Percentiles rank a stretch among this genome's conserved stretches.
These are phyloP conservation scores for Atta texana DNA, from an alignment of 1,140 invertebrate genomes.

Conservation along the genomic window DNA sequence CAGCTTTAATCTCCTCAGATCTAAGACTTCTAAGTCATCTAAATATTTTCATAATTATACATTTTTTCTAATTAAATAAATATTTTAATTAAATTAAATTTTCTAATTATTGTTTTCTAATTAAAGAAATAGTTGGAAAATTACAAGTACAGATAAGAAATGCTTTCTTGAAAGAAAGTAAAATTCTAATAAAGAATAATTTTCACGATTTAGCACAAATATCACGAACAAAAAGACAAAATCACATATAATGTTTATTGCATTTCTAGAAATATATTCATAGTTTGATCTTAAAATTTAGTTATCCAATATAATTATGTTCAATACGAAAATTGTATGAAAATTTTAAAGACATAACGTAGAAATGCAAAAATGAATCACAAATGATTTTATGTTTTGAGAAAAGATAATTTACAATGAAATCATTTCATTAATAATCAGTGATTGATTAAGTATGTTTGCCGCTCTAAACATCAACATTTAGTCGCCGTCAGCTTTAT, in stretches of 20 bases:
- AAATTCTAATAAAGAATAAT: background rate
- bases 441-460: too few relatives aligned
- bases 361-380: background rate
- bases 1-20: conserved; percentile 5
- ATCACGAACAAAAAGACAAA: background rate
- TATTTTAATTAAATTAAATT: too few relatives aligned
- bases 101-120: background rate
- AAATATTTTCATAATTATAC: conserved; percentile 7
- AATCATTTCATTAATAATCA: background rate
- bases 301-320: background rate
- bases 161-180: background rate
- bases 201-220: background rate
- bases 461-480: too few relatives aligned
- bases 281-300: background rate
- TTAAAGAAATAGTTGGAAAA: background rate
- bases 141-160: background rate
- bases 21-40: background rate
- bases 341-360: background rate
- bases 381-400: background rate
- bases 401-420: background rate
- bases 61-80: background rate
- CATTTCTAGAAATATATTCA: background rate
- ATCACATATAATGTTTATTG: background rate
- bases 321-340: background rate
- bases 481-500: too few relatives aligned